Base-by-base conservation (phyloP, 1,140 invertebrate genomes). In the Dendroctonus valens region DNA sequence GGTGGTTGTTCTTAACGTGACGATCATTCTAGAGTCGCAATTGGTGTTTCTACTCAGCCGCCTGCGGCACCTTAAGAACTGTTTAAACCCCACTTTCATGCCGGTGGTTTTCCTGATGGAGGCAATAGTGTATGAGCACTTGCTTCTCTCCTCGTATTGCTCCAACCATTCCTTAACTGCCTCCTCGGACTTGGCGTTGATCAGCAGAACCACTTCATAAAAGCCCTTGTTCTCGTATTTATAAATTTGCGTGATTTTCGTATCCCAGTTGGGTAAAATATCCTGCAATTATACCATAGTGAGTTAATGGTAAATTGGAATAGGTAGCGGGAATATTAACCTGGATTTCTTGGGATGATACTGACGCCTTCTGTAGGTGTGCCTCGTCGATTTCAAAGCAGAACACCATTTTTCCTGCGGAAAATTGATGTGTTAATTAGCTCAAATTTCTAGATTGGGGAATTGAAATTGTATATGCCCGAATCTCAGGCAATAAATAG, bases 181-280 rank as follows among this genome's bases (percentile, higher is more conserved):
- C 42, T 1, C 42, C 12, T 46, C 42, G 42, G 42, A 46, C 12
- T 12, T 1, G 8, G 42, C 42, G 12, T 12, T 46, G 8, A 46
- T 46, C 8, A 46, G 42, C 42, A 46, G 12, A 11, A 46, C 42
- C 42, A 46, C 42, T 12, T 46, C 42, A 5, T 46, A 46, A 12
- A 46, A 46, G 42, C 42, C 42, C 12, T 46, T 46, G 12, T 46
- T 46, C 12, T 46, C 42, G 12, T 46, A 46, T 46, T 46, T 46
- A 5, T 46, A 46, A 46, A 46, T 1, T 46, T 46, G 42, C 42
- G 8, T 46, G 8, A 46, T 46, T 46, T 46, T 46, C 12, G 42
- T 46, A 12, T 46, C 42, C 42, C 42, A 46, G 12, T 46, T 46
- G 8, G 42, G 42, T 9, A 46, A 12, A 1, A 46, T 2, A 12